These are phyloP conservation scores for Torymus aiolomorphi DNA, from an alignment of 2,888 invertebrate species.

Conservation along the genomic window DNA sequence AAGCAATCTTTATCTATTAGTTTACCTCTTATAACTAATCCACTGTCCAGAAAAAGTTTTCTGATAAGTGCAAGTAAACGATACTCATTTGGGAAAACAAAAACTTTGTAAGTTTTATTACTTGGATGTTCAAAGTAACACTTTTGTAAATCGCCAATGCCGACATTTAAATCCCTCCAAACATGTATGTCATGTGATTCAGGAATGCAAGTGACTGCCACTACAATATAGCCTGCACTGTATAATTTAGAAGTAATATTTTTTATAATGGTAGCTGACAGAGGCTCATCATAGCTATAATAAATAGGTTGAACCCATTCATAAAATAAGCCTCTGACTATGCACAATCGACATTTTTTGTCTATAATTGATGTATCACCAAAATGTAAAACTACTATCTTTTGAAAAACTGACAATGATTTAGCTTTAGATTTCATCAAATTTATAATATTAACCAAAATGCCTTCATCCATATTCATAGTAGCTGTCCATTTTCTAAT, in stretches of 20 bases:
- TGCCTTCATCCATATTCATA: conserved; percentile 47
- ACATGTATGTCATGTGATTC: conserved; percentile 6
- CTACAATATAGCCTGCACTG: conserved; percentile 53
- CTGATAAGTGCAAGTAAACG: conserved; percentile 27
- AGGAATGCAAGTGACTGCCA: conserved; percentile 52
- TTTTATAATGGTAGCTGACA: conserved; percentile 52
- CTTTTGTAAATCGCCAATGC: not conserved
- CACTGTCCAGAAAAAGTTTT: conserved; percentile 41
- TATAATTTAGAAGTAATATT: conserved; percentile 52
- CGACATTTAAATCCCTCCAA: conserved; percentile 36
- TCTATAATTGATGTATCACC: conserved; percentile 50
- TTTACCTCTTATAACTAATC: conserved; percentile 37
- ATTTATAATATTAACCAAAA: conserved; percentile 47
- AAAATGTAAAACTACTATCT: conserved; percentile 51
- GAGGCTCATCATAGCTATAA: conserved; percentile 51
- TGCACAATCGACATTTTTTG: conserved; percentile 41
- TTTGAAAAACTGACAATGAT: conserved; percentile 50
- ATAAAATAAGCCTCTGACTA: conserved; percentile 53
- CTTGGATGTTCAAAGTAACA: conserved; percentile 45
- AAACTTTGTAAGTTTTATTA: conserved; percentile 37
- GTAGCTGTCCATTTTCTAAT: conserved; percentile 49
- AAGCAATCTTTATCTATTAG: conserved; percentile 25
- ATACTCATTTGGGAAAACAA: conserved; percentile 42
- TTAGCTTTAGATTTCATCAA: conserved; percentile 48
- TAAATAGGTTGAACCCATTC: conserved; percentile 59